A percentile compares a stretch with the other conserved stretches of the same genome.
Conservation (phyloP, 2,888 invertebrate genomes). For the Mythimna vitellina region DNA sequence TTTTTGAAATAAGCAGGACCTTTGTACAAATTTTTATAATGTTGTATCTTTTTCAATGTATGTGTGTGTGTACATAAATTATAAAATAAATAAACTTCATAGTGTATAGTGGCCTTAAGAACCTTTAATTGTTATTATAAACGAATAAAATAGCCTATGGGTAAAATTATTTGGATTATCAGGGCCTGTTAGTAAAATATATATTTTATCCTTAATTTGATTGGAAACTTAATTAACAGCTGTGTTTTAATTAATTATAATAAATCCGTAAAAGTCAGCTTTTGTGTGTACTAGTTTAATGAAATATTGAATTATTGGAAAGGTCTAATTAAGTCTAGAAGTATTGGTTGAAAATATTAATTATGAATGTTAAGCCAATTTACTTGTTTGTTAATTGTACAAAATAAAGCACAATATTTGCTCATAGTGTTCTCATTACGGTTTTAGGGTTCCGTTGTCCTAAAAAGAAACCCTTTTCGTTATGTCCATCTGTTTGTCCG, state of each 20-base stretch:
- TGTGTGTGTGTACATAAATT: too few relatives aligned
- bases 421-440: background rate
- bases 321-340: constrained; percentile 21
- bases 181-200: background rate
- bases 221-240: constrained; percentile 21
- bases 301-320: constrained; percentile 17
- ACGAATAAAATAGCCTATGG: background rate
- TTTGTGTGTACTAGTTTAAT: background rate
- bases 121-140: background rate
- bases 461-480: too few relatives aligned
- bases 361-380: background rate
- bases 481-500: too few relatives aligned
- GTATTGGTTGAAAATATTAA: constrained; percentile 12
- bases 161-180: background rate
- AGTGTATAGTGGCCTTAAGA: background rate
- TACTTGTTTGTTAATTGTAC: background rate
- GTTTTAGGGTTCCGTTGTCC: background rate
- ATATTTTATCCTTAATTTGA: constrained; percentile 16
- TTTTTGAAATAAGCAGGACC: too few relatives aligned
- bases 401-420: background rate
- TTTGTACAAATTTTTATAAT: too few relatives aligned
- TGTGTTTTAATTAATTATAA: constrained; percentile 20
- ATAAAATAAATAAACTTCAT: too few relatives aligned
- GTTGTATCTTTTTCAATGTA: too few relatives aligned
- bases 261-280: constrained; percentile 22